Evolutionary conservation across 2,888 invertebrate species (phyloP), one percentile per base, ranked within the genome.

Genomic region (Meloe dianella): DNA sequence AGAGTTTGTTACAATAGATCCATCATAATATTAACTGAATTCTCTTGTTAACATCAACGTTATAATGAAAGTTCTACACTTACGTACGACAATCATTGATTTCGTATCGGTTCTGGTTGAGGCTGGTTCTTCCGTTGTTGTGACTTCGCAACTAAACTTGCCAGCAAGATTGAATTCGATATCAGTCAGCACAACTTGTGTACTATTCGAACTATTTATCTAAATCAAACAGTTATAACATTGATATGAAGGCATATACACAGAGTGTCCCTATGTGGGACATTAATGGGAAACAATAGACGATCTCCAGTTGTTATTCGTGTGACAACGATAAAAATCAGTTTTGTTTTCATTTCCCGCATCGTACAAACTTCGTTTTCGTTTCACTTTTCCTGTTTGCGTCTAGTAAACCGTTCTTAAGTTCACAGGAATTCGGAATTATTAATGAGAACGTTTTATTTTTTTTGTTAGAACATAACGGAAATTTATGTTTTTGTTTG

Each of bases 141-240:
- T 92, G 69, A 92, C 92, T 84, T 93, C 93, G 80, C 93, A 93
- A 79, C 89, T 91, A 84, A 92, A 92, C 86, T 91, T 91, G 6
- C 93, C 93, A 41, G 92, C 89, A 63, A 92, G 84, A 61, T 86
- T 87, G 75, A 91, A 89, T 75, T 91, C 91, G 77, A 93, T 87
- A 73, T 89, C 87, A 72, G 87, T 86, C 70, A 93, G 87, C 68
- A 90, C 85, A 62, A 92, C 92, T 83, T 92, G 91, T 60, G 89
- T 90, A 67, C 90, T 90, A 82, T 92, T 92, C 22, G 93, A 93
- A 72, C 86, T 87, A 77, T 87, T 87, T 80, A 88, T 85, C 93
- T 93, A 87, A 65, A 87, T 47, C 9, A 22, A 47, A 20, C 1
- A 47, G 27, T 27, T 27, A 27, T 27, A 2, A 27, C 27, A 27